A percentile compares a stretch with the other conserved stretches of the same genome.
phyloP scores from a whole-genome alignment of 2,888 invertebrate species.

The Microplitis manilae region DNA sequence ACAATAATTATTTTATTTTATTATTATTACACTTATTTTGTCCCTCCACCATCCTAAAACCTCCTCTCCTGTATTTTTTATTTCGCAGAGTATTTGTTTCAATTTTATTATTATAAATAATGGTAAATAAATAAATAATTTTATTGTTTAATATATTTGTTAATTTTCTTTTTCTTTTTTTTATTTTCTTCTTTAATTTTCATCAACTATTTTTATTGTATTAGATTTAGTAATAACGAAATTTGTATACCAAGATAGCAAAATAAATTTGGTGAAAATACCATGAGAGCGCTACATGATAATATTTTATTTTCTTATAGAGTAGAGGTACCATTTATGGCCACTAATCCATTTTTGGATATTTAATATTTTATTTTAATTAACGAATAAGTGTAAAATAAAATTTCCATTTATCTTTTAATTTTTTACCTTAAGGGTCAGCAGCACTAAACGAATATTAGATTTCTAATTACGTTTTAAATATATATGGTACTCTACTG shows the following conservation, averaged over 20 bases:
- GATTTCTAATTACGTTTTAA: too few relatives aligned
- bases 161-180: neutral
- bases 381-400: too few relatives aligned
- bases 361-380: too few relatives aligned
- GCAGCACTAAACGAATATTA: too few relatives aligned
- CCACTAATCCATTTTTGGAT: too few relatives aligned
- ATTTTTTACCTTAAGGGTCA: too few relatives aligned
- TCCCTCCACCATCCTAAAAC: constrained; percentile 68
- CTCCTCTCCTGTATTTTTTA: constrained; percentile 48
- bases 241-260: neutral
- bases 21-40: constrained; percentile 46
- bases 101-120: neutral
- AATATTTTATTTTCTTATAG: neutral
- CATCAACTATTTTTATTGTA: neutral
- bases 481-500: too few relatives aligned
- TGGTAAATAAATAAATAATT: neutral
- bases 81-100: neutral
- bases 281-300: neutral
- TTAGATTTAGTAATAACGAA: neutral
- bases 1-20: constrained; percentile 34
- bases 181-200: neutral
- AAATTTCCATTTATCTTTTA: too few relatives aligned
- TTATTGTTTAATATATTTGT: neutral
- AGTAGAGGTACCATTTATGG: too few relatives aligned
- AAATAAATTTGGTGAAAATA: neutral